These are phyloP conservation scores for Scalopus aquaticus DNA, from an alignment of 2,113 vertebrate species.

Conservation along the genomic window DNA sequence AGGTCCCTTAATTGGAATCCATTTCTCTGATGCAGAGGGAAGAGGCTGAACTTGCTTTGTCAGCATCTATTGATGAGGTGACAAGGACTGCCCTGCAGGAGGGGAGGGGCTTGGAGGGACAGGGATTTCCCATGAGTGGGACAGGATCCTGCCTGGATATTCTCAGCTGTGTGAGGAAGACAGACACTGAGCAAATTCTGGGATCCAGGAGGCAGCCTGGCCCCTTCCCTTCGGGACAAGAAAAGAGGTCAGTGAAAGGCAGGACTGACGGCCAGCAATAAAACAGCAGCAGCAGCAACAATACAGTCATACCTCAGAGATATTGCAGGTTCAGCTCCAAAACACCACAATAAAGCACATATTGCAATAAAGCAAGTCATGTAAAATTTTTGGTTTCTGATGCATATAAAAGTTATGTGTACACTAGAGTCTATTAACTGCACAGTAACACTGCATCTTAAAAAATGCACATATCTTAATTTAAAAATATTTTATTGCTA, in stretches of 20 bases:
- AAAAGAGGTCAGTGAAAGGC: neutral
- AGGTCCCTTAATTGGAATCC: neutral
- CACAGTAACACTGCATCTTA: no score
- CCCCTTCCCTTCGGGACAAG: no score
- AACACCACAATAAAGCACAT: no score
- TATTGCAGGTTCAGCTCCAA: no score
- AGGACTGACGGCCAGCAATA: neutral
- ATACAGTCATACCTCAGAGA: no score
- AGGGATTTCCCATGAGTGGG: neutral
- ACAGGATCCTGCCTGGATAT: neutral
- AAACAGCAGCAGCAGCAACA: neutral
- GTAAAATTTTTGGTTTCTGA: no score
- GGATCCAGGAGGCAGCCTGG: neutral
- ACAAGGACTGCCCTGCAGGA: neutral
- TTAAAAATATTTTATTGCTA: no score
- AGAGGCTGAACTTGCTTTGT: neutral
- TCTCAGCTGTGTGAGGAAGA: neutral
- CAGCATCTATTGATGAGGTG: neutral
- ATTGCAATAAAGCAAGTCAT: no score
- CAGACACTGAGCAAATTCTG: fast-evolving
- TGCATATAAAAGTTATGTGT: no score
- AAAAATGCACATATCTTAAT: no score
- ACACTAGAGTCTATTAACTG: no score
- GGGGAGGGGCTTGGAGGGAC: neutral
- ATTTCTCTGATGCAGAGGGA: neutral